Evolutionary conservation across 2,888 invertebrate species (phyloP), one percentile per base, ranked within the genome.

Genomic region (Ypsolopha scabrella): DNA sequence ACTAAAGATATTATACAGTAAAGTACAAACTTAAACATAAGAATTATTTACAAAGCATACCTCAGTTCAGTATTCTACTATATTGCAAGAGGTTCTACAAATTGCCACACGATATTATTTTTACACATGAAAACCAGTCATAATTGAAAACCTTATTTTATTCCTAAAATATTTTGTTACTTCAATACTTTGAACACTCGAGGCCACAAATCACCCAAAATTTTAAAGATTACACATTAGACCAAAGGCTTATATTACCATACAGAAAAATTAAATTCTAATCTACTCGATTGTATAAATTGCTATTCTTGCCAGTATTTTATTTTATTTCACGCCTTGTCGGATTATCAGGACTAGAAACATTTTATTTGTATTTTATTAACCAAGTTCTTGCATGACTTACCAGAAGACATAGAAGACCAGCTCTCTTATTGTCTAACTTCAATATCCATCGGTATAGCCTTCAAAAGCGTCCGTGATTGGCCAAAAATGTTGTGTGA

Each of bases 1-100:
- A 67, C 67, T 71, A 77, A 75, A 66, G 57, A 70, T 74, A 79
- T 73, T 68, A 69, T 81, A 80, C 75, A 80, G 61, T 81, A 80
- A 75, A 80, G 61, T 78, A 80, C 67, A 78, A 78, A 80, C 82
- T 80, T 82, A 83, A 79, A 71, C 60, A 69, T 75, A 75, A 67
- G 64, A 66, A 74, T 73, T 82, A 85, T 85, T 81, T 85, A 85
- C 85, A 85, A 72, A 77, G 75, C 76, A 64, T 67, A 76, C 74
- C 73, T 70, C 70, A 67, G 57, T 50, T 45, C 46, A 35, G 39
- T 50, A 44, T 13, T 48, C 38, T 50, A 48, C 58, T 60, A 63
- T 72, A 73, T 73, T 70, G 74, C 68, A 59, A 65, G 68, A 67
- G 70, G 67, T 65, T 57, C 50, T 47, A 58, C 60, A 58, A 60